phyloP scores from a whole-genome alignment of 2,113 vertebrate genomes.

The Prunella fulvescens region DNA sequence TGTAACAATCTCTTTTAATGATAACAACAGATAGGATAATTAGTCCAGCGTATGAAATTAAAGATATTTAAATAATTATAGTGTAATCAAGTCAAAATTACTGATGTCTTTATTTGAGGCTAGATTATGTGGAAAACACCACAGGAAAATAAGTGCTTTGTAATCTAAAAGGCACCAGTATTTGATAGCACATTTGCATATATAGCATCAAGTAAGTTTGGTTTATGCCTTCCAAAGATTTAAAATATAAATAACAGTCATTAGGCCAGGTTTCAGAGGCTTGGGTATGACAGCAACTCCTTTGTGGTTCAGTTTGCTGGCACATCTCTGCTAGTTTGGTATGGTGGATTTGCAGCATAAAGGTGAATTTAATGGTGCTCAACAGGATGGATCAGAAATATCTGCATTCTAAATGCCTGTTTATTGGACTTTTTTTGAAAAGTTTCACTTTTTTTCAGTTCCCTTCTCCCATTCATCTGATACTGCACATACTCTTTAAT shows the following conservation, averaged over 20 bases:
- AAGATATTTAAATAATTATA: constrained; percentile 78
- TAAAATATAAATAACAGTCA: neutral
- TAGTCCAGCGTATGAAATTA: constrained; percentile 71
- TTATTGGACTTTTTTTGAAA: neutral
- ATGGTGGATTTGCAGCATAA: neutral
- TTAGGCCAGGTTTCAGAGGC: neutral
- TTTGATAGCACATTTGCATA: constrained; percentile 46
- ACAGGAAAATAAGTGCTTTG: constrained; percentile 61
- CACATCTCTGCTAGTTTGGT: neutral
- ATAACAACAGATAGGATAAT: constrained; percentile 69
- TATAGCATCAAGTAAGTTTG: neutral
- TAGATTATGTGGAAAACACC: constrained; percentile 66
- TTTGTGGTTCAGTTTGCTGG: neutral
- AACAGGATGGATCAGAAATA: neutral
- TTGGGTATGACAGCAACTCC: neutral
- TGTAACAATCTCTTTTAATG: constrained; percentile 67
- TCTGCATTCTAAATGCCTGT: neutral
- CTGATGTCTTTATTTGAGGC: constrained; percentile 68
- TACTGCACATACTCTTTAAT: neutral
- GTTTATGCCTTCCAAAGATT: neutral
- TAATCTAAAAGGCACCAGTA: constrained; percentile 54
- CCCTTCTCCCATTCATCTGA: neutral
- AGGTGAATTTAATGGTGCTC: neutral
- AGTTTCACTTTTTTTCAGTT: neutral
- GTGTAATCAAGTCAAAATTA: constrained; percentile 78